These are phyloP conservation scores for Sphaerophoria taeniata DNA, from an alignment of 2,888 invertebrate genomes.

Conservation along the genomic window DNA sequence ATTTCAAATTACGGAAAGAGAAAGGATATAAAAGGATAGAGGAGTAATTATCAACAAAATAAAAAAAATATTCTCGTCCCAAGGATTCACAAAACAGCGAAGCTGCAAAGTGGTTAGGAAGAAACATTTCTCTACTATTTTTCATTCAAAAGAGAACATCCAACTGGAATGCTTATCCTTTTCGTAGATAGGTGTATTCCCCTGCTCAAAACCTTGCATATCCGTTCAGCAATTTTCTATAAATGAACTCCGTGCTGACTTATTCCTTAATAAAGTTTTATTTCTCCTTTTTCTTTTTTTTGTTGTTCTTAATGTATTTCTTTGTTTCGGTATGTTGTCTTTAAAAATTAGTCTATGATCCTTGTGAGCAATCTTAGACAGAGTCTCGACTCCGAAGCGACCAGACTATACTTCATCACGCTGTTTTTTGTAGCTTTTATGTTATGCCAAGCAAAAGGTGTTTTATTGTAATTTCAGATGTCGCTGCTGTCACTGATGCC, in stretches of 20 bases:
- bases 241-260: constrained; percentile 60
- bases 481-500: constrained; percentile 58
- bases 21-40: constrained; percentile 17
- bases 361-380: constrained; percentile 64
- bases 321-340: background rate
- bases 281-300: background rate
- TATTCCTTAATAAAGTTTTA: constrained; percentile 24
- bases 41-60: background rate
- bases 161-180: constrained; percentile 29
- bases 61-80: constrained; percentile 36
- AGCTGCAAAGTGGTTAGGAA: constrained; percentile 22
- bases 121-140: constrained; percentile 18
- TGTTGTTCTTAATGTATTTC: background rate
- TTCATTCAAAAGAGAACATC: constrained; percentile 47
- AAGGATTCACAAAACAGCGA: background rate
- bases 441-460: constrained; percentile 37
- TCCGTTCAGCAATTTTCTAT: too few relatives aligned
- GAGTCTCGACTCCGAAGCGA: constrained; percentile 68
- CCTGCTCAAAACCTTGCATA: constrained; percentile 30
- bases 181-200: constrained; percentile 17
- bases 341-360: constrained; percentile 49
- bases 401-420: constrained; percentile 69
- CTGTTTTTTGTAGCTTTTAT: constrained; percentile 42
- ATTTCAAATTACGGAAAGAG: constrained; percentile 45
- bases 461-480: constrained; percentile 68